phyloP scores from a whole-genome alignment of 2,113 vertebrate species.

The Lasiurus borealis region DNA sequence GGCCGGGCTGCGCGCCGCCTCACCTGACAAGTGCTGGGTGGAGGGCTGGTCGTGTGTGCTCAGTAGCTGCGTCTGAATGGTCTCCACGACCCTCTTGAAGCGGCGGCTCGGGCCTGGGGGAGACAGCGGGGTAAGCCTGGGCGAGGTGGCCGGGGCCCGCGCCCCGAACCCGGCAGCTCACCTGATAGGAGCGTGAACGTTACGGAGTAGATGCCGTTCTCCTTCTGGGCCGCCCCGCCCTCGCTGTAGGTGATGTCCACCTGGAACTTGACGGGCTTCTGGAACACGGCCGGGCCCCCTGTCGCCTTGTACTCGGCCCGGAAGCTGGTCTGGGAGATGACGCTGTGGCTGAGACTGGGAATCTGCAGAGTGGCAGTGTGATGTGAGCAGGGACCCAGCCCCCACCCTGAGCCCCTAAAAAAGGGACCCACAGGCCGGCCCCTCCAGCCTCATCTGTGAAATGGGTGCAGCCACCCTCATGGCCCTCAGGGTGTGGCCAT shows the following conservation, averaged over 20 bases:
- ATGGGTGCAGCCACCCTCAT: background rate
- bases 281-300: conserved; percentile 98
- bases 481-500: background rate
- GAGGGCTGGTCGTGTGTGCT: conserved; percentile 98
- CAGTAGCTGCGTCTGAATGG: conserved; percentile 98
- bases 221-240: conserved; percentile 95
- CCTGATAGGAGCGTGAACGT: conserved; percentile 99
- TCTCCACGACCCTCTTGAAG: conserved; percentile 99
- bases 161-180: conserved; percentile 69
- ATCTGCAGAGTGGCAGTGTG: conserved; percentile 87
- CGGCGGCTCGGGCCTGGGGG: conserved; percentile 96
- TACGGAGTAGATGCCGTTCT: conserved; percentile 98
- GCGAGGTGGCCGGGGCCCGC: fast-evolving
- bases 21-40: conserved; percentile 98
- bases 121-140: background rate
- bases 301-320: conserved; percentile 99
- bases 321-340: conserved; percentile 99
- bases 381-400: background rate
- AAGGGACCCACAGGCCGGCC: background rate
- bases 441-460: background rate
- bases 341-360: conserved; percentile 99
- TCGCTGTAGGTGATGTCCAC: conserved; percentile 99
- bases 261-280: conserved; percentile 99
- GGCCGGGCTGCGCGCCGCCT: conserved; percentile 81
- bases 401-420: background rate